Base-by-base conservation (phyloP, 1,140 invertebrate genomes). In the Maniola jurtina region DNA sequence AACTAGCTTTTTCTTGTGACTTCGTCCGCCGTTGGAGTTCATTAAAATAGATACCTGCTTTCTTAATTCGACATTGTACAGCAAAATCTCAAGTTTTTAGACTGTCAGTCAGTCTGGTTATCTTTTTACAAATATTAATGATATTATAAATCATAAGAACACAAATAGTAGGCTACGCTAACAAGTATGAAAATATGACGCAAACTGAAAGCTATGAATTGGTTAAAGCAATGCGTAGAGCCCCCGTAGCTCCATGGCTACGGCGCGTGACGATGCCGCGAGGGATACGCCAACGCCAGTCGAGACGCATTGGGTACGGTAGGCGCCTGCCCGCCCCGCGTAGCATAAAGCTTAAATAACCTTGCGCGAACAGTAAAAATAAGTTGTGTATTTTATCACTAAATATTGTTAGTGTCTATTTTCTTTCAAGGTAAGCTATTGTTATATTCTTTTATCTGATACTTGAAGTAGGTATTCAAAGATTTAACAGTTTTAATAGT, bases 281-380 rank as follows among this genome's bases (percentile, higher is more conserved):
- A 76, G 75, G 70, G 67, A 77, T 80, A 25, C 2, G 10, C 5
- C 14, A 52, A 11, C 77, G 79, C 75, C 84, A 88, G 86, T 88
- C 74, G 61, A 76, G 79, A 75, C 81, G 80, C 82, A 81, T 78
- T 80, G 80, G 68, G 79, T 80, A 80, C 76, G 80, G 76, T 68
- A 83, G 71, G 69, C 75, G 81, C 73, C 63, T 77, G 82, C 56
- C 63, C 65, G 77, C 54, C 63, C 52, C 6, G 48, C 14, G 14
- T 16, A 16, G 16, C 14, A 16, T 4, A 52, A 16, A 52, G 6
- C 48, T 52, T 13, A 14, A 14, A 16, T 52, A 52, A 52, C 48
- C 48, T 52, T 52, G 48, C 10, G 48, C 48, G 14, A 52, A 52
- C 48, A 0, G 48, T 52, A 52, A 50, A 50, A 50, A 9, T 16